Evolutionary conservation across 1,140 invertebrate genomes (phyloP).

Genomic region (Zaprionus tsacasi): DNA sequence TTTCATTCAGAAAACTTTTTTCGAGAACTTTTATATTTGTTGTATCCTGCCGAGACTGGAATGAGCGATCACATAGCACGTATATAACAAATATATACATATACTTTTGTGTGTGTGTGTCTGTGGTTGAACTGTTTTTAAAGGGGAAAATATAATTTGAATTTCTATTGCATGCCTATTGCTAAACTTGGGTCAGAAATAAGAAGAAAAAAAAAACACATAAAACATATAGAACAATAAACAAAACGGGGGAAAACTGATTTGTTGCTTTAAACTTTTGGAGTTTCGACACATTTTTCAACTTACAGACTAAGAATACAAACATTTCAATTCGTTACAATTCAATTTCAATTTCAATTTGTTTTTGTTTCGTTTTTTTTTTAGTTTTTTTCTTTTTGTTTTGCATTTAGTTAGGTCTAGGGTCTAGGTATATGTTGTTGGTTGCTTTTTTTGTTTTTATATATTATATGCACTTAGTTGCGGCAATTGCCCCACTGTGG

Average conservation of each 20-base stretch:
- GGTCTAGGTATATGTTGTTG: slow-evolving; percentile 42
- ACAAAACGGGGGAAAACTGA: slow-evolving; percentile 19
- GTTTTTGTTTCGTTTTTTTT: slow-evolving; percentile 32
- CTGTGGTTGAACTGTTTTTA: slow-evolving; percentile 43
- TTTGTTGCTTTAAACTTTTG: slow-evolving; percentile 34
- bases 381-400: slow-evolving; percentile 34
- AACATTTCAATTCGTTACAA: slow-evolving; percentile 49
- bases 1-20: slow-evolving; percentile 17
- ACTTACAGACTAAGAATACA: slow-evolving; percentile 51
- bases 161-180: slow-evolving; percentile 42
- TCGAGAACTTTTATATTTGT: slow-evolving; percentile 19
- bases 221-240: slow-evolving; percentile 13
- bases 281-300: slow-evolving; percentile 41
- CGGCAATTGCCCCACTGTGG: slow-evolving; percentile 47
- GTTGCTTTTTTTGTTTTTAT: slow-evolving; percentile 45
- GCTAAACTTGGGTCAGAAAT: slow-evolving; percentile 29
- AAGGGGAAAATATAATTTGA: slow-evolving; percentile 21
- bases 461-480: slow-evolving; percentile 79
- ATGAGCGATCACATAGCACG: slow-evolving; percentile 57
- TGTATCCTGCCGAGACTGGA: slow-evolving; percentile 30
- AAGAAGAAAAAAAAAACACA: slow-evolving; percentile 18
- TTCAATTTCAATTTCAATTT: slow-evolving; percentile 37
- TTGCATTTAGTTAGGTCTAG: slow-evolving; percentile 32
- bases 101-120: slow-evolving; percentile 47
- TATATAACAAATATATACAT: slow-evolving; percentile 18